Evolutionary conservation across 2,797 vertebrate species (phyloP).

Genomic region (Macropus fuliginosus): DNA sequence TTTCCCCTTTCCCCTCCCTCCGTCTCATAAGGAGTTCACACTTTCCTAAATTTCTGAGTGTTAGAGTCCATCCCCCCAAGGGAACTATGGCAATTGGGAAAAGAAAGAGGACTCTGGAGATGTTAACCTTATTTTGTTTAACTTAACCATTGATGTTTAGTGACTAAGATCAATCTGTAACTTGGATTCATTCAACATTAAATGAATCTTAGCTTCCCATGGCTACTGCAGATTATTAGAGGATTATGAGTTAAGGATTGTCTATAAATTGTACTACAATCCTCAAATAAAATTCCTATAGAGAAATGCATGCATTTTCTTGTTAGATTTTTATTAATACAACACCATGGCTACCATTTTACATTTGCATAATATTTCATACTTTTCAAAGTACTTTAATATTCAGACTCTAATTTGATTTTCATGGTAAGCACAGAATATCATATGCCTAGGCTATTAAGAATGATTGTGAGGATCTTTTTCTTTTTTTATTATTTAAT

Average conservation of each 20-base stretch:
- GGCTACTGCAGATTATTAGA: background rate
- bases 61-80: background rate
- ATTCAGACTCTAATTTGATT: conserved; percentile 2
- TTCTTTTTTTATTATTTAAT: too few relatives aligned
- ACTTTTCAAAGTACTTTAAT: background rate
- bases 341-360: background rate
- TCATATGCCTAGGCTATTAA: conserved; percentile 6
- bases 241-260: conserved; percentile 12
- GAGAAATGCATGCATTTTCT: conserved; percentile 1
- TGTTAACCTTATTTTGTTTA: background rate
- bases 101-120: background rate
- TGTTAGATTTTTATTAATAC: conserved; percentile 22
- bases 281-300: conserved; percentile 14
- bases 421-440: background rate
- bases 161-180: background rate
- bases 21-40: background rate
- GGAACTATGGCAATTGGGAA: background rate
- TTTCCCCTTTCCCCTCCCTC: background rate
- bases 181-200: conserved; percentile 16
- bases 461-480: conserved; percentile 2
- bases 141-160: background rate
- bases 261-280: conserved; percentile 55
- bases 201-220: conserved; percentile 38
- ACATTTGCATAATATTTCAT: background rate
- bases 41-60: background rate